Conservation (phyloP, 1,140 invertebrate species). For the Drosophila pandora region DNA sequence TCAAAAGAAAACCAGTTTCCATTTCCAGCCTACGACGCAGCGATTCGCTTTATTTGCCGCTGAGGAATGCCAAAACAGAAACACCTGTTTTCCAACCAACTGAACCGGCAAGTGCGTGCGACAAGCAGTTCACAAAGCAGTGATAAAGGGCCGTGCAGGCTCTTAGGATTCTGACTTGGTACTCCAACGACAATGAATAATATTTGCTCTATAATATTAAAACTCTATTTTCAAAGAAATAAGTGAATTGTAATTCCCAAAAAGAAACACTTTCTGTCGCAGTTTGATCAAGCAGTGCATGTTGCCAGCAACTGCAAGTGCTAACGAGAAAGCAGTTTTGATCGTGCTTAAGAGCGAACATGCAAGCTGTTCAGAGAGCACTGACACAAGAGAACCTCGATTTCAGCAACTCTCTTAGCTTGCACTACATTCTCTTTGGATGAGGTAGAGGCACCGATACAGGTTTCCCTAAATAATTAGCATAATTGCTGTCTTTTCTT, state of each 20-base stretch:
- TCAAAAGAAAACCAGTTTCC: constrained; percentile 58
- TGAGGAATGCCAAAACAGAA: constrained; percentile 46
- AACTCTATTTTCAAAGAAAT: too few relatives aligned
- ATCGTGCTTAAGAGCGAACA: too few relatives aligned
- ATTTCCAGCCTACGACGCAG: constrained; percentile 16
- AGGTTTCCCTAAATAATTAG: constrained; percentile 75
- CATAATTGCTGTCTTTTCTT: constrained; percentile 65
- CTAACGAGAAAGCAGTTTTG: too few relatives aligned
- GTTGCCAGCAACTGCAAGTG: background rate
- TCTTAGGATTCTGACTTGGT: too few relatives aligned
- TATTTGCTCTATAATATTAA: too few relatives aligned
- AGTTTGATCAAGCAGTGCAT: background rate
- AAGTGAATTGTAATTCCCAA: too few relatives aligned
- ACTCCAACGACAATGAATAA: too few relatives aligned
- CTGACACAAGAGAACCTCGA: too few relatives aligned
- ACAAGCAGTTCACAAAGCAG: constrained; percentile 22
- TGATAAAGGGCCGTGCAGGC: background rate
- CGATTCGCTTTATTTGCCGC: constrained; percentile 19
- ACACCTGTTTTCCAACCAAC: constrained; percentile 54
- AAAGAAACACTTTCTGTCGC: background rate
- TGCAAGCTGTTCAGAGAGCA: too few relatives aligned
- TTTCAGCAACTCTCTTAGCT: background rate
- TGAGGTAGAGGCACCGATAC: constrained; percentile 18
- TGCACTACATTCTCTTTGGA: background rate
- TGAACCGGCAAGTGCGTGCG: constrained; percentile 15